A percentile compares a stretch with the other conserved stretches of the same genome.
Evolutionary conservation across 2,797 vertebrate genomes (phyloP).

Genomic region (Syngnathus acus): DNA sequence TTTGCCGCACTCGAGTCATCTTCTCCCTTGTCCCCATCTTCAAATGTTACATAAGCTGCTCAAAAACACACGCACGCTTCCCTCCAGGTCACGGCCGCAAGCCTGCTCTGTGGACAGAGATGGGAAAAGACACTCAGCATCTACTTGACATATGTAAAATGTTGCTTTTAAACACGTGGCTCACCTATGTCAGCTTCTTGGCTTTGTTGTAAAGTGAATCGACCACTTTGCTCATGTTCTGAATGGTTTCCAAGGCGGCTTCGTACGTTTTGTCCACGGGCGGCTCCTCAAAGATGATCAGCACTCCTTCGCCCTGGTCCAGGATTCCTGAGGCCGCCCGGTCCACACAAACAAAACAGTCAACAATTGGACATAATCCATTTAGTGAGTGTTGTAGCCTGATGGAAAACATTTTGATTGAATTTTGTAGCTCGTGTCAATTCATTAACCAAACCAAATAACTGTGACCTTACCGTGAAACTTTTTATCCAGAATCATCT

Average conservation of each 20-base stretch:
- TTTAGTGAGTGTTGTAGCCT: no score
- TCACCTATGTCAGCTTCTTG: slow-evolving; percentile 99
- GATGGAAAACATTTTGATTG: no score
- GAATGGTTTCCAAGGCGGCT: slow-evolving; percentile 97
- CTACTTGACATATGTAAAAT: neutral
- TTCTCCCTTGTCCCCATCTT: slow-evolving; percentile 65
- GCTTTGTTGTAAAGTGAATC: slow-evolving; percentile 99
- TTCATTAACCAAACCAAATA: slow-evolving; percentile 16
- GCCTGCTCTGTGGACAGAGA: slow-evolving; percentile 56
- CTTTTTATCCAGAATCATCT: slow-evolving; percentile 98
- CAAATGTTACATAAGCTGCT: slow-evolving; percentile 74
- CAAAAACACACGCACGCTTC: slow-evolving; percentile 49
- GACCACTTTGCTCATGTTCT: slow-evolving; percentile 99
- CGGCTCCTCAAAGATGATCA: slow-evolving; percentile 97
- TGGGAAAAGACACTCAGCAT: neutral
- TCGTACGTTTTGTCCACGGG: slow-evolving; percentile 98
- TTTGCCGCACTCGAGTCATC: slow-evolving; percentile 62
- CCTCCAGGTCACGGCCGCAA: slow-evolving; percentile 53
- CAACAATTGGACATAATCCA: neutral
- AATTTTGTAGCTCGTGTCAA: no score
- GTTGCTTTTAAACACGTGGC: neutral
- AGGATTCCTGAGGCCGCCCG: slow-evolving; percentile 79
- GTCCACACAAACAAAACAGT: neutral
- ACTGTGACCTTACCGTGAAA: slow-evolving; percentile 80
- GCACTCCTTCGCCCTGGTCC: slow-evolving; percentile 95